Evolutionary conservation across 2,888 invertebrate genomes (phyloP).

Genomic region (Fissipunctia ypsillon): DNA sequence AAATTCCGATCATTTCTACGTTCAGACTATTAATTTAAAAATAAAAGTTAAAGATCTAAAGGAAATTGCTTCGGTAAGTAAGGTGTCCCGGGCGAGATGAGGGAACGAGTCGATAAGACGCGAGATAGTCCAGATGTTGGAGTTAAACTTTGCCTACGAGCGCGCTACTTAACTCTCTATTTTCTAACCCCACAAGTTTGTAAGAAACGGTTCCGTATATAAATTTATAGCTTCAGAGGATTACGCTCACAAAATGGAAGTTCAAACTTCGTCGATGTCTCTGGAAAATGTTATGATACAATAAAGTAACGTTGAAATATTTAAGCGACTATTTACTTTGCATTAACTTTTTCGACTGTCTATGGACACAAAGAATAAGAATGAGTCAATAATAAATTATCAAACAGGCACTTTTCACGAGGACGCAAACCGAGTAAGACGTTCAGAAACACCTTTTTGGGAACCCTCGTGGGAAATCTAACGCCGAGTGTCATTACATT

Average conservation of each 20-base stretch:
- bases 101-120: slow-evolving; percentile 72
- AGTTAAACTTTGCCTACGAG: slow-evolving; percentile 76
- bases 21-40: slow-evolving; percentile 20
- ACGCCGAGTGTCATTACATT: slow-evolving; percentile 68
- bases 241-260: slow-evolving; percentile 62
- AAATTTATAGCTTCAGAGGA: slow-evolving; percentile 72
- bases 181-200: slow-evolving; percentile 76
- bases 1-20: not conserved
- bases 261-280: slow-evolving; percentile 57
- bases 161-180: slow-evolving; percentile 73
- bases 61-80: slow-evolving; percentile 63
- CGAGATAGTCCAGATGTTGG: slow-evolving; percentile 75
- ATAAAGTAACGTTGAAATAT: slow-evolving; percentile 43
- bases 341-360: slow-evolving; percentile 40
- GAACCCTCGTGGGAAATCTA: slow-evolving; percentile 66
- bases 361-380: slow-evolving; percentile 43
- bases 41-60: slow-evolving; percentile 44
- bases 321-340: slow-evolving; percentile 33
- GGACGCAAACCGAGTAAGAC: slow-evolving; percentile 55
- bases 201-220: slow-evolving; percentile 72
- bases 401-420: slow-evolving; percentile 55
- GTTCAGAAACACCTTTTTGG: slow-evolving; percentile 59
- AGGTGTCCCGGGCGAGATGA: slow-evolving; percentile 66
- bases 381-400: slow-evolving; percentile 56
- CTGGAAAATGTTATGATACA: slow-evolving; percentile 62